Conservation (phyloP, 1,140 invertebrate species). For the Teleopsis dalmanni region DNA sequence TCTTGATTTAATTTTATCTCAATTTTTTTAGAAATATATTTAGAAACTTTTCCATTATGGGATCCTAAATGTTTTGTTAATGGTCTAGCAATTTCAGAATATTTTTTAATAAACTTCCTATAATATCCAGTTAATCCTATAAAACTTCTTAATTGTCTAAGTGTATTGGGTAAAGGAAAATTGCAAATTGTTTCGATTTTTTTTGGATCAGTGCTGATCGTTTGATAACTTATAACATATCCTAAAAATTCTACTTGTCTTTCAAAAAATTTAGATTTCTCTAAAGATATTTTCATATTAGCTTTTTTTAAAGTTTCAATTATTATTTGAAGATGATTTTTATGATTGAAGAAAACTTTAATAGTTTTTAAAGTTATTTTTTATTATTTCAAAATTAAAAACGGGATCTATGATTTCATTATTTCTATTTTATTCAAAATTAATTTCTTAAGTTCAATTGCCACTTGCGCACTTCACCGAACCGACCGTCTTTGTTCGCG, state of each 20-base stretch:
- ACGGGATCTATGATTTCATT: too few relatives aligned
- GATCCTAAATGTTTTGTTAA: conserved; percentile 17
- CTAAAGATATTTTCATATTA: conserved; percentile 18
- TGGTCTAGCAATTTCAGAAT: conserved; percentile 22
- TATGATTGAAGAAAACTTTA: too few relatives aligned
- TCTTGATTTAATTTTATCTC: conserved; percentile 2
- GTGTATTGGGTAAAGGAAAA: conserved; percentile 15
- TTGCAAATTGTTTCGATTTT: conserved; percentile 22
- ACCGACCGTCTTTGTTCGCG: too few relatives aligned
- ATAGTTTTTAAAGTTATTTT: too few relatives aligned
- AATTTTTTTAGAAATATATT: conserved; percentile 8
- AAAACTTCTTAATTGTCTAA: conserved; percentile 19
- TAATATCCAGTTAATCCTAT: conserved; percentile 22
- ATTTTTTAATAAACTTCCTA: conserved; percentile 21
- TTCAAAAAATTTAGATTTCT: conserved; percentile 20
- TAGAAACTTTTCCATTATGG: conserved; percentile 13
- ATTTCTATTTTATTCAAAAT: too few relatives aligned
- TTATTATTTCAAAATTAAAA: too few relatives aligned
- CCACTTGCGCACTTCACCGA: too few relatives aligned
- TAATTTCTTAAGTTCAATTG: too few relatives aligned
- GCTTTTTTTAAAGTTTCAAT: conserved; percentile 26
- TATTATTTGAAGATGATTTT: conserved; percentile 25
- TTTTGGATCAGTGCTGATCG: conserved; percentile 24
- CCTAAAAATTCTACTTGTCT: conserved; percentile 19
- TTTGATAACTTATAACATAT: conserved; percentile 19